Conservation (phyloP, 2,888 invertebrate species). For the Incurvaria masculella region DNA sequence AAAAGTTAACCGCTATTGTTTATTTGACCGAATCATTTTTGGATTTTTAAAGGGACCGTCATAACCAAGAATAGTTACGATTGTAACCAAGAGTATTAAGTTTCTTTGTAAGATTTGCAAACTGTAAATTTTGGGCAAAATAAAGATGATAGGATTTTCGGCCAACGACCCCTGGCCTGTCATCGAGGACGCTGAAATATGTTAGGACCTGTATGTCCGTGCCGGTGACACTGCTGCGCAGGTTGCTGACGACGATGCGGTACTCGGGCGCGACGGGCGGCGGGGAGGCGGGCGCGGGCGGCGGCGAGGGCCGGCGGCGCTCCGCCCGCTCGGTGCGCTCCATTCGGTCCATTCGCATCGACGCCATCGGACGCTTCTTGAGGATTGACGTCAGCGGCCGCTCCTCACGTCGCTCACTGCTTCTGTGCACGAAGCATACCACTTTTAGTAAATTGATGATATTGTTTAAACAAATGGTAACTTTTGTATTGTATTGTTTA, state of each 20-base stretch:
- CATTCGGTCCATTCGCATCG: conserved; percentile 23
- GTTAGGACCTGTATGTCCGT: conserved; percentile 79
- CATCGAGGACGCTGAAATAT: too few relatives aligned
- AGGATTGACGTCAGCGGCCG: conserved; percentile 46
- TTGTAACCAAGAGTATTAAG: not conserved
- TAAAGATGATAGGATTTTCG: too few relatives aligned
- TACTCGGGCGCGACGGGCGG: conserved; percentile 60
- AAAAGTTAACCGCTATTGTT: too few relatives aligned
- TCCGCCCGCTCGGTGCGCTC: conserved; percentile 23
- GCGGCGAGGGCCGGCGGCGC: conserved; percentile 27
- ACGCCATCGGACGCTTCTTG: conserved; percentile 50
- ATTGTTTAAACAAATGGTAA: too few relatives aligned
- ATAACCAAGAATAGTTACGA: too few relatives aligned
- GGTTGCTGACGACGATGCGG: conserved; percentile 87
- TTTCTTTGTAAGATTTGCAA: conserved; percentile 1
- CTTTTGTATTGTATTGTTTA: too few relatives aligned
- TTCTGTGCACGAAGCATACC: too few relatives aligned
- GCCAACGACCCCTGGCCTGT: too few relatives aligned
- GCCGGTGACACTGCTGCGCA: conserved; percentile 81
- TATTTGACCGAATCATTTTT: too few relatives aligned
- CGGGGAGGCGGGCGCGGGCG: conserved; percentile 25
- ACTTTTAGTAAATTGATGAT: too few relatives aligned
- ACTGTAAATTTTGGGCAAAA: too few relatives aligned
- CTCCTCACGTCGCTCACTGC: not conserved
- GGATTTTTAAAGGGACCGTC: too few relatives aligned